Base-by-base conservation (phyloP, 2,113 vertebrate genomes). In the Poeciliopsis occidentalis region DNA sequence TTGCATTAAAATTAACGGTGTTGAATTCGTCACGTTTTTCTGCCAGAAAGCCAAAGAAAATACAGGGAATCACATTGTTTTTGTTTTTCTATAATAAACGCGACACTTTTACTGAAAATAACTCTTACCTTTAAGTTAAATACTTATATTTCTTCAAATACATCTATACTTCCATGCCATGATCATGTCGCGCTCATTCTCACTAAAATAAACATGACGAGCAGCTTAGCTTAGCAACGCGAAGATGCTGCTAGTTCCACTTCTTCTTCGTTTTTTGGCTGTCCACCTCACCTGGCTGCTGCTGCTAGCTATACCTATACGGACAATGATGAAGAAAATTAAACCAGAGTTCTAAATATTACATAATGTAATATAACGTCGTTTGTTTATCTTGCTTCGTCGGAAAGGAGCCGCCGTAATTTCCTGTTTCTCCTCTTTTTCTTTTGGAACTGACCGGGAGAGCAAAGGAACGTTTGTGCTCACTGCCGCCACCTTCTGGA, bases 161-260 rank as follows among this genome's bases (percentile, higher is more conserved):
- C 64, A 41, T 81, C 73, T 30, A 12, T 31, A 29, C 73, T 71
- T 76, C 84, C 85, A 86, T 73, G 87, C 76, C 92, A 85, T 44
- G 8, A 34, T 92, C 87, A 91, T 65, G 86, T 88, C 85, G 75
- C 70, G 74, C 78, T 85, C 37, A 78, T 86, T 86, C 75, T 64
- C 61, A 78, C 75, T 69, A 79, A 69, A 85, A 85, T 82, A 90
- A 88, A 93, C 90, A 93, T 92, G 83, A 86, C 80, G 71, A 76
- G 86, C 84, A 87, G 88, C 66, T 57, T 57, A 60, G 34, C 69
- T 68, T 34, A 85, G 67, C 80, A 65, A 30, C 67, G 73, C 69
- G 31, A 44, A n/a, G 8, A 26, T 11, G 37, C 67, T 47, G 72
- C 13, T 69, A 79, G 8, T 13, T 12, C n/a, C 5, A n/a, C 1